phyloP scores from a whole-genome alignment of 2,797 vertebrate species.

The Mormyrops boulengeri region DNA sequence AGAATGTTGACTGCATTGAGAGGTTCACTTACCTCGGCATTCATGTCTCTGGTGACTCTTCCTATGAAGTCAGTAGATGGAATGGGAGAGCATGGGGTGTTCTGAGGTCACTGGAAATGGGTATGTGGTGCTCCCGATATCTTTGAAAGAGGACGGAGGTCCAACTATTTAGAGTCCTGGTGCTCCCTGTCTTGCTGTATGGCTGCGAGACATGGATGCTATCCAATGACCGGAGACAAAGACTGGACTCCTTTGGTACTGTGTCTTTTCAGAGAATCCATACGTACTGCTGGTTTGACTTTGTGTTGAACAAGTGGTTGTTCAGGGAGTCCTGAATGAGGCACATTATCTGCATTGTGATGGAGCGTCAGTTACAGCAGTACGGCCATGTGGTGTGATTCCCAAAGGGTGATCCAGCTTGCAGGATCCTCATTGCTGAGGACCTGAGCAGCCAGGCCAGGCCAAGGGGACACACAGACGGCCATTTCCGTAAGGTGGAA shows the following conservation, averaged over 20 bases:
- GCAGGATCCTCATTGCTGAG: background rate
- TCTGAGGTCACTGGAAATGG: background rate
- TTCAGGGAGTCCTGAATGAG: background rate
- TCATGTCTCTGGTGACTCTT: background rate
- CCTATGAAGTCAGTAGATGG: background rate
- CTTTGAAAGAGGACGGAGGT: background rate
- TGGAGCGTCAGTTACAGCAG: background rate
- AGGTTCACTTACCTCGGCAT: background rate
- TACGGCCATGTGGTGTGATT: background rate
- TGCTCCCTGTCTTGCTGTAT: background rate
- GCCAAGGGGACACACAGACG: no score
- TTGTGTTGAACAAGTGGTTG: background rate
- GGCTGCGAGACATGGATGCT: background rate
- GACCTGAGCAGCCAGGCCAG: no score
- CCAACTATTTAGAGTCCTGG: background rate
- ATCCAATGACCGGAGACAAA: background rate
- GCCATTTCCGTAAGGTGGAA: no score
- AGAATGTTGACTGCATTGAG: background rate
- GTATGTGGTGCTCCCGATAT: background rate
- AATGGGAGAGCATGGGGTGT: background rate
- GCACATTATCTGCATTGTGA: background rate
- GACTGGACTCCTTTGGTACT: background rate
- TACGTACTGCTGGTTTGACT: background rate
- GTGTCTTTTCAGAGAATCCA: background rate
- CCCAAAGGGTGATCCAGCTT: background rate